Percentiles rank a stretch among this genome's conserved stretches.
These are phyloP conservation scores for Bergia sp. DNA, from an alignment of 92 coral and sea anemone species.

Conservation along the genomic window DNA sequence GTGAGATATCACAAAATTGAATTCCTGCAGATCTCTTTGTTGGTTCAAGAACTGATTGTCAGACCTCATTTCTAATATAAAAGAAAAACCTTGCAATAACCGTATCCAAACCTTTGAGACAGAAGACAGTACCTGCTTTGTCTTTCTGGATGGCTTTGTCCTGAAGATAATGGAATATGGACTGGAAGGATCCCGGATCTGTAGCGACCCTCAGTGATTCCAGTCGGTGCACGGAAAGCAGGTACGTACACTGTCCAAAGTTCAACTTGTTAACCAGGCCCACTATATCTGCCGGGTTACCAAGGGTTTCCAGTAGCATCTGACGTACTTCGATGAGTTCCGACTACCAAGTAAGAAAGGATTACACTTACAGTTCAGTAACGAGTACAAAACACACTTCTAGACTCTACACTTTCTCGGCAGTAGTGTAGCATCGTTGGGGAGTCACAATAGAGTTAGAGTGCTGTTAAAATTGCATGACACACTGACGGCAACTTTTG, in stretches of 20 bases:
- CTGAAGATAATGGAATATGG: conserved; percentile 91
- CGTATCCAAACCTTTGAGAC: background rate
- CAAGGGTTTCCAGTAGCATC: conserved; percentile 78
- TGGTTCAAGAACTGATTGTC: background rate
- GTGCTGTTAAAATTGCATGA: no score
- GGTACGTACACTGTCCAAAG: conserved; percentile 95
- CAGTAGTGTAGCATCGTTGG: background rate
- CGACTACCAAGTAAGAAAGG: conserved; percentile 57
- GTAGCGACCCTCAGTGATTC: conserved; percentile 94
- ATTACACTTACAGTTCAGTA: background rate
- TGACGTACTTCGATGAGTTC: conserved; percentile 88
- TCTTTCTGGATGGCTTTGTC: conserved; percentile 96
- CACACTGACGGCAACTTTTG: background rate
- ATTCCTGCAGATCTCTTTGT: no score
- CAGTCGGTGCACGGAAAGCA: conserved; percentile 92
- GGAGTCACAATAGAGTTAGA: background rate
- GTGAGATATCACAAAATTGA: no score
- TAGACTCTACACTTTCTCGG: background rate
- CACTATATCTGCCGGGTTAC: conserved; percentile 77
- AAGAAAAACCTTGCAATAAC: background rate
- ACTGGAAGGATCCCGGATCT: conserved; percentile 87
- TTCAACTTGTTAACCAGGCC: conserved; percentile 87
- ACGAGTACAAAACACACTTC: background rate
- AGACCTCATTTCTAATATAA: background rate
- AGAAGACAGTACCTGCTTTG: conserved; percentile 81